Evolutionary conservation across 2,888 invertebrate species (phyloP).

Genomic region (Busseola fusca): DNA sequence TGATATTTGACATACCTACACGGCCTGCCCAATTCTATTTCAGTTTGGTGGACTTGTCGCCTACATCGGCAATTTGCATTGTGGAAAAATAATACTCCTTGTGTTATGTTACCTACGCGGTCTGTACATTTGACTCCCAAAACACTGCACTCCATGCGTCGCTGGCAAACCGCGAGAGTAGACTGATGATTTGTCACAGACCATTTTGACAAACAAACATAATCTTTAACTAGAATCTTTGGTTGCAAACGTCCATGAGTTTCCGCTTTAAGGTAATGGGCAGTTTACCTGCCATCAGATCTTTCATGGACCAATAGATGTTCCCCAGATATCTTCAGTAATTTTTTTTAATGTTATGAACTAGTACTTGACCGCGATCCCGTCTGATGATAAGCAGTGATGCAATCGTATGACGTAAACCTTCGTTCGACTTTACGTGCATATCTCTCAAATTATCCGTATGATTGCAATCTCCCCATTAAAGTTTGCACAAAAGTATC

Average conservation of each 20-base stretch:
- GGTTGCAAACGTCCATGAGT: not conserved
- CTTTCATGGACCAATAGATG: not conserved
- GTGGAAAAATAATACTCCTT: not conserved
- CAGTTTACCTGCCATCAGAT: not conserved
- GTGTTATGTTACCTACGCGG: not conserved
- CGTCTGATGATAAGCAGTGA: too few species aligned
- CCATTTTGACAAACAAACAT: not conserved
- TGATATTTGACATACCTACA: not conserved
- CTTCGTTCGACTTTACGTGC: not conserved
- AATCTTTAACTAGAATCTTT: not conserved
- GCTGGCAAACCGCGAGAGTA: not conserved
- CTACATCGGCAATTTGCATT: not conserved
- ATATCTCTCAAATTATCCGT: not conserved
- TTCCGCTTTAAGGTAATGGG: not conserved
- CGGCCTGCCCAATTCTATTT: not conserved
- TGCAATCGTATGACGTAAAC: too few species aligned
- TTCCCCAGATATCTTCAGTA: not conserved
- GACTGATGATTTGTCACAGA: not conserved
- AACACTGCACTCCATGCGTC: not conserved
- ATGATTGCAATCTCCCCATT: not conserved
- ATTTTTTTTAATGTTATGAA: too few species aligned
- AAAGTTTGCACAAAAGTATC: conserved; percentile 1
- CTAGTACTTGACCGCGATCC: too few species aligned
- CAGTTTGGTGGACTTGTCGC: not conserved
- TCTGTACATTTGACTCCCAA: not conserved